Percentiles rank a stretch among this genome's conserved stretches.
These are phyloP conservation scores for Artemisiospiza belli DNA, from an alignment of 2,113 vertebrate genomes.

Conservation along the genomic window DNA sequence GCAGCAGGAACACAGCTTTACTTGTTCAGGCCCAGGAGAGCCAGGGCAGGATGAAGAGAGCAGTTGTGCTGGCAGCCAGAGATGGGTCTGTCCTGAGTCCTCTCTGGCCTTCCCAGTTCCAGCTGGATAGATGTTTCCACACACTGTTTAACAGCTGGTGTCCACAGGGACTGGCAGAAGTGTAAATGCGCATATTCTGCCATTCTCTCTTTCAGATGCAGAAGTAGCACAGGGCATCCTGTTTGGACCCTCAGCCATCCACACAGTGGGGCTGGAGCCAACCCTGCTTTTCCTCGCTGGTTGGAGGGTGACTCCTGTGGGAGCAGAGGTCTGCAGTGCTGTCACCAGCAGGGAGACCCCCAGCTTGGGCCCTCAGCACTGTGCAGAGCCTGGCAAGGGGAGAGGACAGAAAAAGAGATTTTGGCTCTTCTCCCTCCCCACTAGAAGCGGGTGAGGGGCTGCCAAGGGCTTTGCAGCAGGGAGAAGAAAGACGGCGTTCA, in stretches of 20 bases:
- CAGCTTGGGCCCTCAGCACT: neutral
- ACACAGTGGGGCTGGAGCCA: neutral
- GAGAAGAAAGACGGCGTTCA: constrained; percentile 37
- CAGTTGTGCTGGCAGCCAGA: neutral
- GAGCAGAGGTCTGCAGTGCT: neutral
- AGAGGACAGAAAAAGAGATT: neutral
- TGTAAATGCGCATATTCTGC: neutral
- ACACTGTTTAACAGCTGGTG: constrained; percentile 4
- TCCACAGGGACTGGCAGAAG: neutral
- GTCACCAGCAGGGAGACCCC: neutral
- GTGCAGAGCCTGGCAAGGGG: neutral
- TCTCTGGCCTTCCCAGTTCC: neutral
- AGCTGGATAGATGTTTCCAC: constrained; percentile 1
- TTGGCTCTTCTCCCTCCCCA: neutral
- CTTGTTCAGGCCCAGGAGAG: neutral
- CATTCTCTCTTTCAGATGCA: accelerated
- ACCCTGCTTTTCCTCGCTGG: accelerated
- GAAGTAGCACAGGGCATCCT: neutral
- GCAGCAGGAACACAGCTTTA: neutral
- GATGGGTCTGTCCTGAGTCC: neutral
- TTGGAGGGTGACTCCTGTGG: neutral
- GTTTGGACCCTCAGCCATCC: neutral
- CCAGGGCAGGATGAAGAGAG: neutral
- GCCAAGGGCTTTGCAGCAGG: neutral
- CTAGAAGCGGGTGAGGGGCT: neutral